Evolutionary conservation across 2,113 vertebrate genomes (phyloP), one percentile per base, ranked within the genome.

Genomic region (Campylomormyrus numenius): DNA sequence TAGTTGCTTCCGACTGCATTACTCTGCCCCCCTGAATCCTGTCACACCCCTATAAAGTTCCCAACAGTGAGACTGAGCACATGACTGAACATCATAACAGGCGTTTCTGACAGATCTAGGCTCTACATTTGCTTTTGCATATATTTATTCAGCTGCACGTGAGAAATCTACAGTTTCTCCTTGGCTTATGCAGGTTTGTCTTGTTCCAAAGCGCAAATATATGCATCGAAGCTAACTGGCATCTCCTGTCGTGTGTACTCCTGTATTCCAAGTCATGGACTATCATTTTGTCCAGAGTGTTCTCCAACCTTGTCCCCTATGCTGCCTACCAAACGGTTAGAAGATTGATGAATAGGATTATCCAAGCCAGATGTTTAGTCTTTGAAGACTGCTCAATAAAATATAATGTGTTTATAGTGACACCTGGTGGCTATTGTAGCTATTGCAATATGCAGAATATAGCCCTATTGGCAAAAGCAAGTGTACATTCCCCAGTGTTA

Each of bases 401-500:
- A 56, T 9, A 9, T 5, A 52, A 21, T 42, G 62, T 24, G 45
- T 85, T 49, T 85, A 86, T 90, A 84, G 62, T 56, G 91, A 88
- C 92, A 92, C 91, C 90, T 92, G 35, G 90, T 92, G 92, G 90
- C 77, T n/a, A 15, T 89, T 49, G 15, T 8, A 7, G 87, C 50
- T 56, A 91, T 88, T 90, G 58, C 92, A 88, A 58, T 17, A 31
- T 7, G 85, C 4, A n/a, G 1, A 13, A 39, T 77, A 39, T 17
- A 27, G 9, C n/a, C 62, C 62, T 35, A 77, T 17, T 35, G 70
- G 70, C 13, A 19, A 80, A 39, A 80, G 5, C 0, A 5, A 77
- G 62, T 27, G 24, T 66, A 9, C 17, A 3, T 80, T 17, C 35
- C 17, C 15, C 35, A 19, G 31, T 35, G 11, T 77, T 77, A 77